Evolutionary conservation across 2,113 vertebrate species (phyloP).

Genomic region (Arvicanthis niloticus): DNA sequence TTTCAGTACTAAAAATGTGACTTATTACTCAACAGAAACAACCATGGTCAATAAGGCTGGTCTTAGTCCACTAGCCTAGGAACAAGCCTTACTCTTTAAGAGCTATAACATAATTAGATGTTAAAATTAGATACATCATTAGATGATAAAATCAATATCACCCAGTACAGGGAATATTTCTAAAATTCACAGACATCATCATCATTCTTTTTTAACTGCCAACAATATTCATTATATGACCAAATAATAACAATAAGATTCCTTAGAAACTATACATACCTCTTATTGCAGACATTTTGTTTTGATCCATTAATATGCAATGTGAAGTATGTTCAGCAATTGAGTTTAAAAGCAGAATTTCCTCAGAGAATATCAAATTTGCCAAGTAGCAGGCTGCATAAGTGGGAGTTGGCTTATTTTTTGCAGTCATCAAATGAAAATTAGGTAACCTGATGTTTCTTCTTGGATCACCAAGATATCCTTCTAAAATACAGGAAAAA

Average conservation of each 20-base stretch:
- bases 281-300: slow-evolving; percentile 89
- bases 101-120: not conserved
- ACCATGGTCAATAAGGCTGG: slow-evolving; percentile 3
- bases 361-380: slow-evolving; percentile 86
- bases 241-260: slow-evolving; percentile 38
- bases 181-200: slow-evolving; percentile 42
- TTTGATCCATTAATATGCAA: slow-evolving; percentile 85
- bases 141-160: slow-evolving; percentile 40
- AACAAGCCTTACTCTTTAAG: slow-evolving; percentile 45
- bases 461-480: slow-evolving; percentile 87
- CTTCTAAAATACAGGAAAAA: slow-evolving; percentile 79
- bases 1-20: slow-evolving; percentile 32
- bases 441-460: slow-evolving; percentile 86
- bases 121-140: not conserved
- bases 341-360: slow-evolving; percentile 80
- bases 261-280: slow-evolving; percentile 80
- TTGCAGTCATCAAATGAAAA: slow-evolving; percentile 84
- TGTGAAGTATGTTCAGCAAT: slow-evolving; percentile 68
- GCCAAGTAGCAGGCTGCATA: slow-evolving; percentile 86
- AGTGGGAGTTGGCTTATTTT: slow-evolving; percentile 84
- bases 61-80: slow-evolving; percentile 1
- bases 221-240: slow-evolving; percentile 18
- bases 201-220: slow-evolving; percentile 21
- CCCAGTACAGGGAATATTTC: slow-evolving; percentile 22
- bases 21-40: slow-evolving; percentile 49